Evolutionary conservation across 1,140 invertebrate species (phyloP).

Genomic region (Zaprionus lachaisei): DNA sequence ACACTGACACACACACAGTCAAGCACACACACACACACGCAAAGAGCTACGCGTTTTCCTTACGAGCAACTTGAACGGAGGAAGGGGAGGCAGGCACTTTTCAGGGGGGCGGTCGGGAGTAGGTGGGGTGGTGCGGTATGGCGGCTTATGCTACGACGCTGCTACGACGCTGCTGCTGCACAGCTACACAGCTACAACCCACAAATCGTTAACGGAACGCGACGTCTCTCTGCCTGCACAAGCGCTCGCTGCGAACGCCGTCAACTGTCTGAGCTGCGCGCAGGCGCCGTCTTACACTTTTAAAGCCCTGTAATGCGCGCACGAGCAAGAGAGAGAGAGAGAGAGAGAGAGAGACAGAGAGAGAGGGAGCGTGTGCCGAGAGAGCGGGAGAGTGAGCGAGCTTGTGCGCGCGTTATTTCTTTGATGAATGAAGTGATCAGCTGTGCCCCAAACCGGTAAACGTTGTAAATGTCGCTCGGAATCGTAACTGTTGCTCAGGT

Average conservation of each 20-base stretch:
- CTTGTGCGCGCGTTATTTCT: background rate
- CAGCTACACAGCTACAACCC: slow-evolving; percentile 13
- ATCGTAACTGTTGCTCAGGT: background rate
- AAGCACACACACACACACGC: slow-evolving; percentile 10
- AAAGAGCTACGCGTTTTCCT: slow-evolving; percentile 14
- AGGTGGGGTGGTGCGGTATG: background rate
- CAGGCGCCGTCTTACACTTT: slow-evolving; percentile 66
- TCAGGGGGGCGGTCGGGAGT: background rate
- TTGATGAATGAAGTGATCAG: slow-evolving; percentile 52
- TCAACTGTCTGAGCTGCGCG: slow-evolving; percentile 76
- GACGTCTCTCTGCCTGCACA: slow-evolving; percentile 49
- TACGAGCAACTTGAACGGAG: background rate
- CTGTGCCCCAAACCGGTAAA: slow-evolving; percentile 50
- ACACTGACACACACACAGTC: slow-evolving; percentile 18
- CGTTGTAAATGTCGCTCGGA: slow-evolving; percentile 32
- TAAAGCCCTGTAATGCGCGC: slow-evolving; percentile 49
- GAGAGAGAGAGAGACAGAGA: slow-evolving; percentile 6
- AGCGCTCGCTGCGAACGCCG: slow-evolving; percentile 69
- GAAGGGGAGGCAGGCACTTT: background rate
- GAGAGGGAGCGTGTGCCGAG: background rate
- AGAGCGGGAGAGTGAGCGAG: slow-evolving; percentile 9
- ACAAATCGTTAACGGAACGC: slow-evolving; percentile 45
- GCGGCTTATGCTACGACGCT: background rate
- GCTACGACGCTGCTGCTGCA: no score
- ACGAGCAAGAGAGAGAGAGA: slow-evolving; percentile 4